phyloP scores from a whole-genome alignment of 35 echinoderm and acorn worm species.

The Lytechinus variegatus region DNA sequence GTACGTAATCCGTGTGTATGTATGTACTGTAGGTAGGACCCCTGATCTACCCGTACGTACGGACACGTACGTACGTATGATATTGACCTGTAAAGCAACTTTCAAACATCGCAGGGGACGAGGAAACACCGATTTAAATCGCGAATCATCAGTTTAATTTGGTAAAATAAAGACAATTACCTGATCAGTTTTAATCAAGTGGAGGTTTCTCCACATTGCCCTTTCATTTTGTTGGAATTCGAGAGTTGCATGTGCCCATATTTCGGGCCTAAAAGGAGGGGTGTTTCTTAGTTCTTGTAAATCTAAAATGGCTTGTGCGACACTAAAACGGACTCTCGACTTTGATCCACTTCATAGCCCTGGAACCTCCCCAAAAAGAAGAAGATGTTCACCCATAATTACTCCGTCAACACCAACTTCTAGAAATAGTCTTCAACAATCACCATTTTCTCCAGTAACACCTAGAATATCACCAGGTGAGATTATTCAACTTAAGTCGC shows the following conservation, averaged over 20 bases:
- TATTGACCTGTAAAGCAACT: neutral
- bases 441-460: slow-evolving; percentile 87
- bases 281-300: neutral
- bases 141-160: neutral
- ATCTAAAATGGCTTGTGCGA: slow-evolving; percentile 97
- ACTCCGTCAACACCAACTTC: slow-evolving; percentile 77
- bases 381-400: slow-evolving; percentile 89
- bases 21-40: too few species aligned
- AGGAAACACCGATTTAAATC: neutral
- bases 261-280: neutral
- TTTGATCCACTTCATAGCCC: slow-evolving; percentile 99
- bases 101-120: neutral
- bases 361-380: slow-evolving; percentile 90
- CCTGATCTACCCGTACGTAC: too few species aligned
- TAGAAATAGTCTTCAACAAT: slow-evolving; percentile 86
- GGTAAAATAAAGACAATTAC: neutral
- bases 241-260: neutral
- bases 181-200: neutral
- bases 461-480: slow-evolving; percentile 94
- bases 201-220: neutral
- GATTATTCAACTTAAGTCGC: neutral
- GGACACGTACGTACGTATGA: neutral
- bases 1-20: too few species aligned
- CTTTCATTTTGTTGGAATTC: neutral
- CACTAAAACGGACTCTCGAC: slow-evolving; percentile 97